Evolutionary conservation across 2,888 invertebrate species (phyloP).

Genomic region (Megastigmus dorsalis): DNA sequence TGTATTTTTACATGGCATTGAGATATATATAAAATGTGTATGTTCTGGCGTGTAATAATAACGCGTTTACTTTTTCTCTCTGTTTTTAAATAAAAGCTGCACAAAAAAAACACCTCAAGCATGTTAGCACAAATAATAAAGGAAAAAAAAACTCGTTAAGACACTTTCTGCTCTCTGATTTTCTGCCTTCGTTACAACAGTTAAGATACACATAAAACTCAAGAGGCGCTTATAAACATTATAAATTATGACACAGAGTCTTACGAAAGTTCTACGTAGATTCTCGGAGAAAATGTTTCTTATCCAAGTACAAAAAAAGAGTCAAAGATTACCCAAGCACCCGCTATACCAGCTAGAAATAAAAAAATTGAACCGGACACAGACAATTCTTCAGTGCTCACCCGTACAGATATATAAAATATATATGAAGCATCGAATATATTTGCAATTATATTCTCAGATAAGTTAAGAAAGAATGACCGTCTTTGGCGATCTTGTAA

Average conservation of each 20-base stretch:
- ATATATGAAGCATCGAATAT: conserved; percentile 35
- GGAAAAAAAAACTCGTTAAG: conserved; percentile 25
- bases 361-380: conserved; percentile 26
- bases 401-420: too few species aligned
- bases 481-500: not conserved
- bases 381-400: conserved; percentile 6
- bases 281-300: conserved; percentile 21
- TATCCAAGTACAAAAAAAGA: conserved; percentile 34
- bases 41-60: conserved; percentile 41
- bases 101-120: conserved; percentile 49
- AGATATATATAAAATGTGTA: conserved; percentile 21
- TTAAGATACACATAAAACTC: too few species aligned
- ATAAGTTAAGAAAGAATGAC: not conserved
- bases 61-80: conserved; percentile 5
- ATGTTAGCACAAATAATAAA: conserved; percentile 48
- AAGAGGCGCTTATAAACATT: too few species aligned
- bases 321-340: conserved; percentile 48
- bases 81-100: conserved; percentile 20
- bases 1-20: not conserved
- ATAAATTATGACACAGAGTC: conserved; percentile 7
- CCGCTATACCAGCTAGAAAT: conserved; percentile 40
- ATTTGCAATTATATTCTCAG: not conserved
- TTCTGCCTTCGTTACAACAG: too few species aligned
- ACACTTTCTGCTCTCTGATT: too few species aligned
- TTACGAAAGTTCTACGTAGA: conserved; percentile 31